Conservation (phyloP, 1,140 invertebrate species). For the Chrysopa pallens region DNA sequence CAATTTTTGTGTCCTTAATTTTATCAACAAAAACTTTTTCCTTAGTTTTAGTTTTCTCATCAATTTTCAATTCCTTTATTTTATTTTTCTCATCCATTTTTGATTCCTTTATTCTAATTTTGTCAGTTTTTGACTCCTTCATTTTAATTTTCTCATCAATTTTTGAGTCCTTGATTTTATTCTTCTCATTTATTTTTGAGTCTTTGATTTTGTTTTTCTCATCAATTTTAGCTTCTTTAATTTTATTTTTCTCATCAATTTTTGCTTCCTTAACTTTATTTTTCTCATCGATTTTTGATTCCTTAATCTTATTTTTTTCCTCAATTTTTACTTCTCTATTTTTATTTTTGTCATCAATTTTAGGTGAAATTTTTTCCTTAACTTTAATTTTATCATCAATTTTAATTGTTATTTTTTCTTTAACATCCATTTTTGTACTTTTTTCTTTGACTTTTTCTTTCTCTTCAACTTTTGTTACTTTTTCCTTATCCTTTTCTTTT, state of each 20-base stretch:
- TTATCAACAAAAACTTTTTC: neutral
- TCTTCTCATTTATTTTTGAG: neutral
- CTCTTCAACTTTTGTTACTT: too few relatives aligned
- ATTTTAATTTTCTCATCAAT: neutral
- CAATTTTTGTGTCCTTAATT: conserved; percentile 1
- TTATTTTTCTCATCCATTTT: conserved; percentile 2
- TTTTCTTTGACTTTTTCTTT: too few relatives aligned
- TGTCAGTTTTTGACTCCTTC: conserved; percentile 2
- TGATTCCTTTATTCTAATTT: neutral
- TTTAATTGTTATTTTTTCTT: too few relatives aligned
- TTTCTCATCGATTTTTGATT: too few relatives aligned
- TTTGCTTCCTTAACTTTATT: too few relatives aligned
- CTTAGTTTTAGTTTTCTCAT: conserved; percentile 5
- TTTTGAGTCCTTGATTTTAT: neutral
- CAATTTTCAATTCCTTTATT: conserved; percentile 3
- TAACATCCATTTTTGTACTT: too few relatives aligned
- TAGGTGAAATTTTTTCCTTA: neutral
- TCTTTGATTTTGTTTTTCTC: neutral
- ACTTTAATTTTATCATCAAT: too few relatives aligned
- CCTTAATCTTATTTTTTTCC: too few relatives aligned
- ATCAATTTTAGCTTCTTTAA: too few relatives aligned
- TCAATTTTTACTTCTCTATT: conserved; percentile 3
- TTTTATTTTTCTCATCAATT: too few relatives aligned
- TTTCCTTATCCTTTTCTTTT: too few relatives aligned
- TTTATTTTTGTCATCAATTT: neutral